Evolutionary conservation across 2,888 invertebrate genomes (phyloP), one percentile per base, ranked within the genome.

Genomic region (Neoascia interrupta): DNA sequence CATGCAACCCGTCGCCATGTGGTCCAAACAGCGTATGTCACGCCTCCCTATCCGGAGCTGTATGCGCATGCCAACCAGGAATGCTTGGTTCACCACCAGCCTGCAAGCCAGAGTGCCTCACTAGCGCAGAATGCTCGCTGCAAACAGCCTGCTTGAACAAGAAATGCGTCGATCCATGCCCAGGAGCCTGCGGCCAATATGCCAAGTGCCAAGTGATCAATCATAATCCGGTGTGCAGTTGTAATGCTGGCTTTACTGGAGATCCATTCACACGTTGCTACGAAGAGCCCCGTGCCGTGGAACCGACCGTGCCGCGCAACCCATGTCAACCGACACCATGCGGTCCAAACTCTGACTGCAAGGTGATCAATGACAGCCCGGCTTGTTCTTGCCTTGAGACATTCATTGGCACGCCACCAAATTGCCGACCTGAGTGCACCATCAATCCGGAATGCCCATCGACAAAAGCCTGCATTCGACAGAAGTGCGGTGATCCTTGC

Each of bases 221-320:
- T 84, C 96, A 96, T 85, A 94, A 93, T 85, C 95, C 95, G 3
- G 93, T 94, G 79, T 95, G 95, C 85, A 92, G 92, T 37, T 95
- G 95, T 85, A 91, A 92, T 76, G 88, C 90, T 36, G 91, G 92
- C 69, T 92, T 91, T 82, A 93, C 93, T 26, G 95, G 95, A 5
- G 94, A 95, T 91, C 94, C 94, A 53, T 93, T 93, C 81, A 91
- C 92, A 2, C 91, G 92, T 86, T 94, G 94, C 85, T 91, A 91
- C 84, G 82, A 84, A 58, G 84, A 85, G 28, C 84, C 90, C 45
- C 72, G 5, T 10, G 90, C 90, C 81, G 80, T 81, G 10, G 82
- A 83, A 41, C 82, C 82, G 16, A 34, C 86, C 56, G 82, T 84
- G 81, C 90, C 90, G 28, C 84, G 86, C 45, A 91, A 93, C 85